Evolutionary conservation across 2,888 invertebrate species (phyloP).

Genomic region (Drosophila prostipennis): DNA sequence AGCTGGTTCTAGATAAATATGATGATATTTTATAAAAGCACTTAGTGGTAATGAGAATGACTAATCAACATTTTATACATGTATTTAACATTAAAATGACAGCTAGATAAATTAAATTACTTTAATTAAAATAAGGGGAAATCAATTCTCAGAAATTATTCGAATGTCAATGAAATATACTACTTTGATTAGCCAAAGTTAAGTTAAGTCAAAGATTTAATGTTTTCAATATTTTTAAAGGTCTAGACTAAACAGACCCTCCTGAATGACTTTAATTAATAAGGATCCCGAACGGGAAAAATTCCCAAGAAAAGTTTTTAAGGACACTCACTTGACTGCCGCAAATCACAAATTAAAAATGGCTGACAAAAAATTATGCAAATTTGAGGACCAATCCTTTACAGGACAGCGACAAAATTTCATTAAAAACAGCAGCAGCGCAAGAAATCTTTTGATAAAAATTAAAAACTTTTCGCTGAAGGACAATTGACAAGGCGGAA

Average conservation of each 20-base stretch:
- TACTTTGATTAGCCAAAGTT: too few relatives aligned
- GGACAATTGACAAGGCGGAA: slow-evolving; percentile 66
- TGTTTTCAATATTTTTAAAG: too few relatives aligned
- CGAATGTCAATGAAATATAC: too few relatives aligned
- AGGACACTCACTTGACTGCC: slow-evolving; percentile 56
- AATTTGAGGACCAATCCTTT: slow-evolving; percentile 69
- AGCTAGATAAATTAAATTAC: slow-evolving; percentile 32
- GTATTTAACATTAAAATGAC: not conserved
- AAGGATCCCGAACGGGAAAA: slow-evolving; percentile 18
- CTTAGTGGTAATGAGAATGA: slow-evolving; percentile 11
- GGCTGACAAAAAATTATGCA: slow-evolving; percentile 67
- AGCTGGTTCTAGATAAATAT: not conserved
- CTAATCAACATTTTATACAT: not conserved
- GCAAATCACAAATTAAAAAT: slow-evolving; percentile 71
- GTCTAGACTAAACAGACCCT: not conserved
- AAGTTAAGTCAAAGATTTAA: too few relatives aligned
- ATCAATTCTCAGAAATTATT: too few relatives aligned
- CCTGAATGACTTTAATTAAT: slow-evolving; percentile 23
- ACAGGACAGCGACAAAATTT: slow-evolving; percentile 63
- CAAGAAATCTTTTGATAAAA: slow-evolving; percentile 70
- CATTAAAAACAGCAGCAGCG: slow-evolving; percentile 68
- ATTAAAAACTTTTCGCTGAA: slow-evolving; percentile 69
- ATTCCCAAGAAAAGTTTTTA: slow-evolving; percentile 53
- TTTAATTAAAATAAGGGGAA: slow-evolving; percentile 53
- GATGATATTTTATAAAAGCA: not conserved